Percentiles rank a stretch among this genome's conserved stretches.
phyloP scores from a whole-genome alignment of 2,888 invertebrate species.

The Gonocerus acuteangulatus region DNA sequence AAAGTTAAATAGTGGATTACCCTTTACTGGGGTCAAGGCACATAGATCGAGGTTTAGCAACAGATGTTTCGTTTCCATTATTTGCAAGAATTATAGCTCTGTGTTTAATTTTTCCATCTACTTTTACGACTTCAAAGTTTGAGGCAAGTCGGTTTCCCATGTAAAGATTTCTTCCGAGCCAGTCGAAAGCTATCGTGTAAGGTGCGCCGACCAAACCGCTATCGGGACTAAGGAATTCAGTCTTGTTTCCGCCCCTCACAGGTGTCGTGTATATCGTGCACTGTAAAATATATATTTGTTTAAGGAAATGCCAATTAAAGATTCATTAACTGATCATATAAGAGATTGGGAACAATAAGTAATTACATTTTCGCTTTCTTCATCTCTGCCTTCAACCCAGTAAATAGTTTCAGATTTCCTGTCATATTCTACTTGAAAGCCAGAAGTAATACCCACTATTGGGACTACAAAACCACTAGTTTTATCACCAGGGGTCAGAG shows the following conservation, averaged over 20 bases:
- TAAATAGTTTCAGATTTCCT: constrained; percentile 73
- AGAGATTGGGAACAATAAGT: too few relatives aligned
- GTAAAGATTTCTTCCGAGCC: constrained; percentile 91
- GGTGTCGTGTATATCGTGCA: constrained; percentile 80
- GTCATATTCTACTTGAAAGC: constrained; percentile 86
- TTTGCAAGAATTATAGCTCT: constrained; percentile 81
- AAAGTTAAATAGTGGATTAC: constrained; percentile 47
- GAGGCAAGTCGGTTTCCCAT: constrained; percentile 84
- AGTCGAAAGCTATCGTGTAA: constrained; percentile 87
- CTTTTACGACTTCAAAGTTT: constrained; percentile 80
- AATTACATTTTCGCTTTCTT: constrained; percentile 50
- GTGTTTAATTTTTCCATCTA: constrained; percentile 76
- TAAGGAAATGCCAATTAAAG: neutral
- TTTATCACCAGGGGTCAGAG: constrained; percentile 65
- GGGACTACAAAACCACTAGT: constrained; percentile 74
- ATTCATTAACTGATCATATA: too few relatives aligned
- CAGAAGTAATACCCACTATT: constrained; percentile 80
- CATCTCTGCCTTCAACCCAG: constrained; percentile 77
- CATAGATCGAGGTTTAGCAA: constrained; percentile 78
- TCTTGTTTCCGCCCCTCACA: constrained; percentile 75
- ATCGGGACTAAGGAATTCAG: constrained; percentile 71
- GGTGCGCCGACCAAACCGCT: constrained; percentile 86
- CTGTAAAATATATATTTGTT: constrained; percentile 43
- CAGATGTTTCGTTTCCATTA: constrained; percentile 75
- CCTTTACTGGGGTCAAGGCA: constrained; percentile 90